A percentile compares a stretch with the other conserved stretches of the same genome.
phyloP scores from a whole-genome alignment of 2,113 vertebrate genomes.

The Mus musculus region GRCm39 chr15:80884501-80885000 shows the following conservation, averaged over 20 bases:
- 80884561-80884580: not conserved
- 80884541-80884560: not conserved
- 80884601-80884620: not conserved
- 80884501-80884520: no score
- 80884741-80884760: not conserved
- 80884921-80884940: not conserved
- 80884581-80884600: not conserved
- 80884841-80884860: not conserved
- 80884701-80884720: not conserved
- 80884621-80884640: not conserved
- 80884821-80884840: not conserved
- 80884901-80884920: not conserved
- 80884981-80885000: not conserved
- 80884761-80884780: constrained; percentile 12
- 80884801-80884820: not conserved
- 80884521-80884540: not conserved
- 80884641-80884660: not conserved
- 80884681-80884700: not conserved
- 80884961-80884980: not conserved
- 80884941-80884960: not conserved
- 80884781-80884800: not conserved
- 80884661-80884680: no score
- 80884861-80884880: not conserved
- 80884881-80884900: not conserved
- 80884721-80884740: not conserved